phyloP scores from a whole-genome alignment of 2,797 vertebrate genomes.

The Rousettus madagascariensis region DNA sequence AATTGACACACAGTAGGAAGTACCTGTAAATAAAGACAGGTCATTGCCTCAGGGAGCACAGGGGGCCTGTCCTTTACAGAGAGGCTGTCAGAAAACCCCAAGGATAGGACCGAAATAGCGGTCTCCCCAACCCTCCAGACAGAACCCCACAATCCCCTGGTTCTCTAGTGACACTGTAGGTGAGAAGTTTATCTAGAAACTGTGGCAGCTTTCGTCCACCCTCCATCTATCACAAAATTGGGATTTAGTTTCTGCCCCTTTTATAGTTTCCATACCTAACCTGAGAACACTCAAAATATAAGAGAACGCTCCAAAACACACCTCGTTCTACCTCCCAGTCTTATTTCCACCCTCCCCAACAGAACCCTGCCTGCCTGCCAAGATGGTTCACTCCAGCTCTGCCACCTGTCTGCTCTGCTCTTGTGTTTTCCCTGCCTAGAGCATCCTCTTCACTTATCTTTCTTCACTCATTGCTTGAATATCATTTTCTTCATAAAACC shows the following conservation, averaged over 20 bases:
- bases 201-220: background rate
- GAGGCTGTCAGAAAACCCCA: background rate
- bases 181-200: background rate
- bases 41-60: background rate
- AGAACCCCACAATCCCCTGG: background rate
- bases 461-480: background rate
- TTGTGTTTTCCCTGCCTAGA: background rate
- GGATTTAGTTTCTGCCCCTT: background rate
- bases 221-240: background rate
- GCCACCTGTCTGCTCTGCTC: background rate
- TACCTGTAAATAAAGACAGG: slow-evolving; percentile 87
- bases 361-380: no score
- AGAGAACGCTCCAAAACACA: background rate
- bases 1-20: slow-evolving; percentile 98
- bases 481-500: slow-evolving; percentile 7
- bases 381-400: background rate
- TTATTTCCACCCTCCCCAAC: background rate
- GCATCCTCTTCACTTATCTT: background rate
- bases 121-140: fast-evolving
- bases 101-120: background rate
- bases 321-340: background rate
- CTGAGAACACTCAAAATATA: background rate
- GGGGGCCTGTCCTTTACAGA: background rate
- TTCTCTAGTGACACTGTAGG: background rate
- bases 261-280: background rate